Evolutionary conservation across 2,113 vertebrate genomes (phyloP).

Genomic region (Xyrauchen texanus): DNA sequence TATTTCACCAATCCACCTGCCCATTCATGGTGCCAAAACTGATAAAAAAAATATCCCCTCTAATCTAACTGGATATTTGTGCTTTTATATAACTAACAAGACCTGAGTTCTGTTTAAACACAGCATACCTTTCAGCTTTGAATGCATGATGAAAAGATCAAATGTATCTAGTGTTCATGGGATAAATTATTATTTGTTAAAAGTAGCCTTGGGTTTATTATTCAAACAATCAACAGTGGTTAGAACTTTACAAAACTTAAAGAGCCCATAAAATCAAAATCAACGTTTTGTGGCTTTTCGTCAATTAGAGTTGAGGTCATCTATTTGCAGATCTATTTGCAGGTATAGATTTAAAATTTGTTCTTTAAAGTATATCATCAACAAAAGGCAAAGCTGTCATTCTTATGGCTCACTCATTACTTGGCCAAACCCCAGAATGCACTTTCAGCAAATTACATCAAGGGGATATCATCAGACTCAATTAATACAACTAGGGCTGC

Average conservation of each 20-base stretch:
- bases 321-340: background rate
- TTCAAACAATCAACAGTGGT: too few relatives aligned
- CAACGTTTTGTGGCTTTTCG: too few relatives aligned
- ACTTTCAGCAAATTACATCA: background rate
- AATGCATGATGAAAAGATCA: background rate
- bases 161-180: background rate
- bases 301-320: too few relatives aligned
- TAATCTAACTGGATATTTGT: conserved; percentile 23
- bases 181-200: background rate
- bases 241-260: too few relatives aligned
- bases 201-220: background rate
- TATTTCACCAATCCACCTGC: conserved; percentile 37
- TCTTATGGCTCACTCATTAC: conserved; percentile 5
- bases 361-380: background rate
- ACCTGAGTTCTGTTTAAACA: conserved; percentile 20
- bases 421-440: conserved; percentile 6
- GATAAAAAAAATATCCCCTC: conserved; percentile 22
- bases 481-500: background rate
- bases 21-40: conserved; percentile 12
- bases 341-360: too few relatives aligned
- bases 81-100: conserved; percentile 8
- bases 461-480: conserved; percentile 5
- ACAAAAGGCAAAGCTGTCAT: background rate
- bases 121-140: conserved; percentile 25
- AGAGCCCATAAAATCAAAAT: too few relatives aligned